phyloP scores from a whole-genome alignment of 2,113 vertebrate genomes.

The Cheirogaleus medius region DNA sequence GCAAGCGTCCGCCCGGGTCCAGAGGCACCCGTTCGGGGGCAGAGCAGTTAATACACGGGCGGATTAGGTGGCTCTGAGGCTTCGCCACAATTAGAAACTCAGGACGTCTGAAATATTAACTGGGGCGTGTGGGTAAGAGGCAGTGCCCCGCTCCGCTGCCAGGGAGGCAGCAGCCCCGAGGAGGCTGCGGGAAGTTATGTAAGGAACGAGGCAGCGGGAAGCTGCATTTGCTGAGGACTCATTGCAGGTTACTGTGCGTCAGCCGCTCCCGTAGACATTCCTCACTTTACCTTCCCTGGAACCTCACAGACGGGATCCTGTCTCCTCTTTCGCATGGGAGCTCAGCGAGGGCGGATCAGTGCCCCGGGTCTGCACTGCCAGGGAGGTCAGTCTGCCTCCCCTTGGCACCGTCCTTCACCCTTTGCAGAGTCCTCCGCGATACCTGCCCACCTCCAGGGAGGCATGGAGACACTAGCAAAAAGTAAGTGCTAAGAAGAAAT shows the following conservation, averaged over 20 bases:
- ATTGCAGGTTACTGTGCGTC: neutral
- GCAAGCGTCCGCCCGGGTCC: conserved; percentile 73
- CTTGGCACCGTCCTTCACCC: too few species aligned
- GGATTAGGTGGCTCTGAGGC: conserved; percentile 82
- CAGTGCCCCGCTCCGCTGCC: neutral
- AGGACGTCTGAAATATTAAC: conserved; percentile 79
- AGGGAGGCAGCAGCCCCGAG: neutral
- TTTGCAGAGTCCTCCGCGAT: rapidly evolving
- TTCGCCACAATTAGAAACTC: conserved; percentile 81
- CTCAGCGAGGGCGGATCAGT: neutral
- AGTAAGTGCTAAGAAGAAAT: neutral
- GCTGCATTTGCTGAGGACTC: rapidly evolving
- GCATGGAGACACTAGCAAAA: neutral
- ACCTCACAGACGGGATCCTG: rapidly evolving
- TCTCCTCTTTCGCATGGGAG: neutral
- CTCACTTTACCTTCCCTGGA: neutral
- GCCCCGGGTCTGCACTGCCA: neutral
- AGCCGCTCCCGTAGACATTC: neutral
- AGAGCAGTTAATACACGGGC: conserved; percentile 78
- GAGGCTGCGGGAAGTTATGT: conserved; percentile 31
- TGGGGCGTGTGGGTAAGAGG: conserved; percentile 66
- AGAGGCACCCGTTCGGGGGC: conserved; percentile 46
- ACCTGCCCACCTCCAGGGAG: neutral
- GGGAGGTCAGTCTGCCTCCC: rapidly evolving
- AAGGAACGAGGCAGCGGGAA: neutral